Conservation (phyloP, 2,797 vertebrate genomes). For the Argentina silus region DNA sequence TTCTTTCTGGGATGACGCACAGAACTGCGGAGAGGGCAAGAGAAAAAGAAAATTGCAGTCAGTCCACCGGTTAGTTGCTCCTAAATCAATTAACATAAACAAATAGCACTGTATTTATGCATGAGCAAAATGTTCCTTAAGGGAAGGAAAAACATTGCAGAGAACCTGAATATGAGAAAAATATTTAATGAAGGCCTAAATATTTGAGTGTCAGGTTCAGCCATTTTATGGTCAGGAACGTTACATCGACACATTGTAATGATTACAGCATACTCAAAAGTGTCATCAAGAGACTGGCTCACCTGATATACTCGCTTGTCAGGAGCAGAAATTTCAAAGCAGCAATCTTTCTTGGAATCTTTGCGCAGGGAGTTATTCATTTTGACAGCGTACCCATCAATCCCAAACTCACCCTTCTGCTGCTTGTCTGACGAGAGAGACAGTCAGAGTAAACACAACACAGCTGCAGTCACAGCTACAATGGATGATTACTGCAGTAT, state of each 20-base stretch:
- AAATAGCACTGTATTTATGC: constrained; percentile 69
- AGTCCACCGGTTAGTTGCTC: constrained; percentile 52
- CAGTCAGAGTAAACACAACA: constrained; percentile 17
- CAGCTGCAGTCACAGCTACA: background rate
- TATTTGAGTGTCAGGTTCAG: background rate
- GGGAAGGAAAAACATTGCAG: constrained; percentile 17
- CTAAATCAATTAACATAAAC: constrained; percentile 70
- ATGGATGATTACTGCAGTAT: background rate
- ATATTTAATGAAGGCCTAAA: constrained; percentile 48
- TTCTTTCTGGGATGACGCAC: constrained; percentile 89
- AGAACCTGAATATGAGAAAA: constrained; percentile 43
- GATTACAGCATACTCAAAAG: background rate
- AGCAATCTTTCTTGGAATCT: constrained; percentile 95
- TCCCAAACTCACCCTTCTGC: constrained; percentile 96
- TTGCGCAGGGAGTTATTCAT: constrained; percentile 90
- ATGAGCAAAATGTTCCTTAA: constrained; percentile 63
- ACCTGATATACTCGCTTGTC: constrained; percentile 98
- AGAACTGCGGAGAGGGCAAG: constrained; percentile 81
- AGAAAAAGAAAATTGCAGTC: constrained; percentile 34
- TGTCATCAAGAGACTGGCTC: constrained; percentile 11
- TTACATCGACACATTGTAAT: constrained; percentile 8
- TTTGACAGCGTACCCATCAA: constrained; percentile 90
- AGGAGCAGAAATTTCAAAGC: constrained; percentile 94
- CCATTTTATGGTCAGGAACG: background rate
- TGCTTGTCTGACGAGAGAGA: constrained; percentile 87